Base-by-base conservation (phyloP, 64 coral and sea anemone genomes). In the Actinia tenebrosa region DNA sequence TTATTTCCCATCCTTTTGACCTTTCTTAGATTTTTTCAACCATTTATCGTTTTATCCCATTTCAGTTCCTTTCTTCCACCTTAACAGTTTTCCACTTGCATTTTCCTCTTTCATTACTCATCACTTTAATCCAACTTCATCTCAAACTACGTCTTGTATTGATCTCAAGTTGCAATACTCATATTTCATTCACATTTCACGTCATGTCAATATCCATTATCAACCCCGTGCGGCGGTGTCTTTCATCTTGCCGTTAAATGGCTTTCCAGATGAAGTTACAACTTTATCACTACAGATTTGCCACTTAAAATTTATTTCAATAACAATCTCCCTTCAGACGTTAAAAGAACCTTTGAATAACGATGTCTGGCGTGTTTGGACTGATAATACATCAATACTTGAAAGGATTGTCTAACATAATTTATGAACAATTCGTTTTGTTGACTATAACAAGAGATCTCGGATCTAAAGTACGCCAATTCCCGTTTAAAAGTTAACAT, bases 391-490 rank as follows among this genome's bases (percentile, higher is more conserved):
- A 75, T 75, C 69, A 75, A 25, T 75, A 1, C 25, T 75, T 75
- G 69, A 75, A 75, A 75, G 69, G 11, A 30, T 3, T 75, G 69
- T 75, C 69, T 15, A 1, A 10, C 27, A 75, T 43, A 42, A 75
- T 75, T 75, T 75, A 75, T 75, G 64, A 69, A 69, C 64, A 69
- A 22, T 69, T 69, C 10, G 64, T 5, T 69, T n/a, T 69, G 69
- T 75, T 75, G 69, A 75, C 69, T 27, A 9, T 75, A 30, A 10
- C 9, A 26, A 75, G n/a, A n/a, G 69, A 75, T 75, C 69, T 75
- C 7, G 9, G 7, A 42, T 75, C 23, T 75, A 30, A 71, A 14
- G 5, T 15, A 75, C 23, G 9, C 63, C 20, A 66, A n/a, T 75
- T 14, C 8, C 7, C 11, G 69, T 11, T 37, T 72, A 72, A 13